Conservation (phyloP, 1,140 invertebrate genomes). For the Bradysia coprophila region DNA sequence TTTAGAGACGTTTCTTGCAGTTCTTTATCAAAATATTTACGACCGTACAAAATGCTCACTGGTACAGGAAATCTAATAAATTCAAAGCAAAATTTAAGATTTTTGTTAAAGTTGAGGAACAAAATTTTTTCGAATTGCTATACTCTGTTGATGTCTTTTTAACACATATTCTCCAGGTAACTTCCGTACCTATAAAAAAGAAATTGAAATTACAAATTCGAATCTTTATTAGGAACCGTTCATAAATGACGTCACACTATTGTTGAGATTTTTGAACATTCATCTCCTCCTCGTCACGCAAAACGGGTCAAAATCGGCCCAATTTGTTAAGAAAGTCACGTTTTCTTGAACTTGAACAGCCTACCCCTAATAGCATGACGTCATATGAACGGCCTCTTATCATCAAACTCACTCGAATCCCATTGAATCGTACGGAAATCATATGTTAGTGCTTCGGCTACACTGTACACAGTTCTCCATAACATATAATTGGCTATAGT, state of each 20-base stretch:
- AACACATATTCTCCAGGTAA: too few relatives aligned
- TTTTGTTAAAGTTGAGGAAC: conserved; percentile 70
- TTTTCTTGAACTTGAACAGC: too few relatives aligned
- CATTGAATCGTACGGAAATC: conserved; percentile 46
- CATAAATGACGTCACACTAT: too few relatives aligned
- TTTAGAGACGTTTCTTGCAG: conserved; percentile 53
- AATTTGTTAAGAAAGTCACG: neutral
- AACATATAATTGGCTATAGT: conserved; percentile 58
- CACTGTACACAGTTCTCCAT: conserved; percentile 55
- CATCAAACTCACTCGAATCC: too few relatives aligned
- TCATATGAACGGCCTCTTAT: too few relatives aligned
- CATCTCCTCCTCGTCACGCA: too few relatives aligned
- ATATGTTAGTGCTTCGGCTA: conserved; percentile 55
- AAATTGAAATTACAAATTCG: too few relatives aligned
- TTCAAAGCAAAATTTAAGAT: conserved; percentile 83
- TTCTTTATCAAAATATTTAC: conserved; percentile 50
- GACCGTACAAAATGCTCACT: conserved; percentile 59
- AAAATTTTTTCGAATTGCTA: conserved; percentile 77
- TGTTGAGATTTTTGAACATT: too few relatives aligned
- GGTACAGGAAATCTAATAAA: conserved; percentile 61
- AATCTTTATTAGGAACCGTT: too few relatives aligned
- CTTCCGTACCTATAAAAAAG: too few relatives aligned
- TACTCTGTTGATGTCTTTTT: conserved; percentile 77
- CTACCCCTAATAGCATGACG: too few relatives aligned
- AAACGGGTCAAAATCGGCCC: too few relatives aligned